Base-by-base conservation (phyloP, 2,888 invertebrate genomes). In the Lycaena phlaeas region DNA sequence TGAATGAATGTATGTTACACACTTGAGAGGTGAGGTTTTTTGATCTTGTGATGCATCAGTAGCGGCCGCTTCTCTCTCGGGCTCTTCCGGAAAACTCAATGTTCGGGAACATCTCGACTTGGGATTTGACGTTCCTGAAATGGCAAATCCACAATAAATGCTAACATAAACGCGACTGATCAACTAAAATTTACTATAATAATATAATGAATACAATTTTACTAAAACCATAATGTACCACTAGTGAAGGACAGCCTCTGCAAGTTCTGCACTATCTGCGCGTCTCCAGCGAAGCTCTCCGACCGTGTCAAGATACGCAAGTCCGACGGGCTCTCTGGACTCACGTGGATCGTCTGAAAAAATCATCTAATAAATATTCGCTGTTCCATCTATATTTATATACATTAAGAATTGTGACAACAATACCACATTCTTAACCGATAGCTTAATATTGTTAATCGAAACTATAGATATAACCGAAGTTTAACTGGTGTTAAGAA, bases 261-360 rank as follows among this genome's bases (percentile, higher is more conserved):
- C 31, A 91, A 66, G 57, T 91, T 92, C 53, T 90, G 90, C 22
- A 92, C 71, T 25, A 93, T 90, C 57, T 92, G 90, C 4, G 91
- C 90, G 65, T 93, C 93, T n/a, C 91, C 91, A 0, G 91, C 93
- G 66, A 91, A 92, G 61, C 92, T 93, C 57, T 92, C 91, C 0
- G 91, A 90, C 47, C 89, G 77, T 1, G 88, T 87, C 17, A 90
- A 63, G 34, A 89, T 82, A 2, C 88, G 74, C 11, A 87, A 68
- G 54, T 89, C 89, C 7, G 88, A 87, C 18, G 88, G 88, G 57
- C 87, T 90, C 43, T 89, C 88, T 2, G 89, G 87, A 39, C 86
- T 81, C 2, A 81, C 82, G 58, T 85, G 84, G 27, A 85, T 75
- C 12, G 79, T 69, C 85, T 85, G 59, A 9, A 59, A 60, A 36